phyloP scores from a whole-genome alignment of 1,140 invertebrate genomes.

The Sinonovacula constricta region DNA sequence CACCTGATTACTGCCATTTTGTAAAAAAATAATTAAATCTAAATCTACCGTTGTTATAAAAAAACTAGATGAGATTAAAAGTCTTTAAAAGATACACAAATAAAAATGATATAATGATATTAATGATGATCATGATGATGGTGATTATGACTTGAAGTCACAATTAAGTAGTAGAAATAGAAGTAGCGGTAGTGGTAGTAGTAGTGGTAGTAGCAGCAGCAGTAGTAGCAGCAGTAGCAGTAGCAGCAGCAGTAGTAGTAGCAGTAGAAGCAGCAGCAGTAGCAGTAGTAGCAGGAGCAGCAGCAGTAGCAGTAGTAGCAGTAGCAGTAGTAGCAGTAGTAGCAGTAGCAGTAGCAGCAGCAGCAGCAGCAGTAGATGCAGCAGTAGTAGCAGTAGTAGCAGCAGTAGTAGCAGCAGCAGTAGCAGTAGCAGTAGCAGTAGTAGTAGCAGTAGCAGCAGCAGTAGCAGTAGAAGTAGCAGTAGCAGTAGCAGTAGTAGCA shows the following conservation, averaged over 20 bases:
- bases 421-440: conserved; percentile 16
- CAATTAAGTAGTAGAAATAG: conserved; percentile 8
- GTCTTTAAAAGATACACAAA: no score
- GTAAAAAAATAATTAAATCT: no score
- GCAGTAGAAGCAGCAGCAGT: no score
- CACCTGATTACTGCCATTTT: no score
- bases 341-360: background rate
- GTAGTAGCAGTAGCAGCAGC: conserved; percentile 17
- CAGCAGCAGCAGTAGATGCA: conserved; percentile 6
- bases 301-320: conserved; percentile 19
- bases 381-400: conserved; percentile 26
- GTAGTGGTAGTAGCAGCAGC: conserved; percentile 20
- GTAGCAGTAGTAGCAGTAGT: conserved; percentile 27
- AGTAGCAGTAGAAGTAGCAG: conserved; percentile 26
- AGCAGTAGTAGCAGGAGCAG: no score
- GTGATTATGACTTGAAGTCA: no score
- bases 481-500: conserved; percentile 30
- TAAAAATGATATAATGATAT: no score
- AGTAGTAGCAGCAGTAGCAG: conserved; percentile 20
- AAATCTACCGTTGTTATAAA: no score
- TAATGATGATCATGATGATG: no score
- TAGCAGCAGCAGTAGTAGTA: conserved; percentile 10
- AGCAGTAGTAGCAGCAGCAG: conserved; percentile 27
- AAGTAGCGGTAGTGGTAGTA: conserved; percentile 12
- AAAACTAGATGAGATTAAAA: no score